Evolutionary conservation across 2,797 vertebrate genomes (phyloP).

Genomic region (Crocodylus rhombifer): DNA sequence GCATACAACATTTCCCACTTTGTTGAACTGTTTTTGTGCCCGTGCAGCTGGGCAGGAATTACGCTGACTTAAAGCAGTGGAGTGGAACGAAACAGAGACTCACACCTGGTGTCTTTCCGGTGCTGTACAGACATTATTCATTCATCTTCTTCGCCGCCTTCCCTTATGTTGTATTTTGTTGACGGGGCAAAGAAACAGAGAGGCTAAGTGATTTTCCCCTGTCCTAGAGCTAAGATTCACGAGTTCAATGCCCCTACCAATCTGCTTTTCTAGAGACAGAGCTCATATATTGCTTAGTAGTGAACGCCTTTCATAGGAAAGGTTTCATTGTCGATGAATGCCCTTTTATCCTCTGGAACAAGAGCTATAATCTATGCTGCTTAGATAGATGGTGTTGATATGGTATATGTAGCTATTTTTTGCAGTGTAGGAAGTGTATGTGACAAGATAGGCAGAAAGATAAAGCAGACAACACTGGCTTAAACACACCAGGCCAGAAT

Average conservation of each 20-base stretch:
- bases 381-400: not conserved
- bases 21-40: not conserved
- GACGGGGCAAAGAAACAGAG: not conserved
- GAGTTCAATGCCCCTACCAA: not conserved
- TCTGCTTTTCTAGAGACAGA: not conserved
- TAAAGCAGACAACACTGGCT: not conserved
- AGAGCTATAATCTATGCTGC: not conserved
- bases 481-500: not conserved
- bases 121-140: not conserved
- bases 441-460: not conserved
- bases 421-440: not conserved
- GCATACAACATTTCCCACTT: not conserved
- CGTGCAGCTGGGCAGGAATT: not conserved
- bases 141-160: not conserved
- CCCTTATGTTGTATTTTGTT: not conserved
- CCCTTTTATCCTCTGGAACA: not conserved
- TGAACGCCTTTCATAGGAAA: not conserved
- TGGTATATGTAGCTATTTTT: rapidly evolving
- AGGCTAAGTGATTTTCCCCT: not conserved
- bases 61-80: not conserved
- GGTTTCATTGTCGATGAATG: not conserved
- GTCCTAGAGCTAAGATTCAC: not conserved
- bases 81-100: not conserved
- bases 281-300: not conserved
- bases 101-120: not conserved